These are phyloP conservation scores for Semotilus atromaculatus DNA, from an alignment of 2,797 vertebrate species.

Conservation along the genomic window DNA sequence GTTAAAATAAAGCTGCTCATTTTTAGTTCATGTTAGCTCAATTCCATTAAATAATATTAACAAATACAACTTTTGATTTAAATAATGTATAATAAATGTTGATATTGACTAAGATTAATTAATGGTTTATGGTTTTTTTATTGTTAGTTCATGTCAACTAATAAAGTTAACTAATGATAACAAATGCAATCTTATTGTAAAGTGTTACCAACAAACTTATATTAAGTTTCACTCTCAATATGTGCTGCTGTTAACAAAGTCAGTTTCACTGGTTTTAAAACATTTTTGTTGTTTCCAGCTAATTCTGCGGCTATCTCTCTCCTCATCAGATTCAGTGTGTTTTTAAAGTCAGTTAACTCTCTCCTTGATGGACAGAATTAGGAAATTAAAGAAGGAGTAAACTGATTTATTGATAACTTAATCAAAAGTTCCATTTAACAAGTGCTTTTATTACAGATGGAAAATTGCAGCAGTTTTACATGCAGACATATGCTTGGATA, in stretches of 20 bases:
- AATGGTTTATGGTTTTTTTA: neutral
- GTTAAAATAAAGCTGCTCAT: neutral
- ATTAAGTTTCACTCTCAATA: neutral
- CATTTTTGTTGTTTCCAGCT: neutral
- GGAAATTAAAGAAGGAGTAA: neutral
- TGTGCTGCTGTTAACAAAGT: neutral
- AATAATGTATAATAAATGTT: neutral
- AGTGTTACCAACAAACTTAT: neutral
- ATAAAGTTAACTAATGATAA: neutral
- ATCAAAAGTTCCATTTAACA: neutral
- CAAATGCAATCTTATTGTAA: neutral
- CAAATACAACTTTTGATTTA: neutral
- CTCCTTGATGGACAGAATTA: neutral
- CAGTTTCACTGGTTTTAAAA: neutral
- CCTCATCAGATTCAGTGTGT: neutral
- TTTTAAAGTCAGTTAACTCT: neutral
- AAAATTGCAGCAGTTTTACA: neutral
- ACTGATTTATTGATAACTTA: neutral
- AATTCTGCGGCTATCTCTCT: neutral
- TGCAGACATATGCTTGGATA: neutral
- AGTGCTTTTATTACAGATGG: neutral
- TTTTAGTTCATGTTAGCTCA: neutral
- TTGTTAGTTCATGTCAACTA: neutral
- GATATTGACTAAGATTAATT: neutral
- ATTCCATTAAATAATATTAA: neutral